These are phyloP conservation scores for Drosophila affinis DNA, from an alignment of 2,888 invertebrate genomes.

Conservation along the genomic window DNA sequence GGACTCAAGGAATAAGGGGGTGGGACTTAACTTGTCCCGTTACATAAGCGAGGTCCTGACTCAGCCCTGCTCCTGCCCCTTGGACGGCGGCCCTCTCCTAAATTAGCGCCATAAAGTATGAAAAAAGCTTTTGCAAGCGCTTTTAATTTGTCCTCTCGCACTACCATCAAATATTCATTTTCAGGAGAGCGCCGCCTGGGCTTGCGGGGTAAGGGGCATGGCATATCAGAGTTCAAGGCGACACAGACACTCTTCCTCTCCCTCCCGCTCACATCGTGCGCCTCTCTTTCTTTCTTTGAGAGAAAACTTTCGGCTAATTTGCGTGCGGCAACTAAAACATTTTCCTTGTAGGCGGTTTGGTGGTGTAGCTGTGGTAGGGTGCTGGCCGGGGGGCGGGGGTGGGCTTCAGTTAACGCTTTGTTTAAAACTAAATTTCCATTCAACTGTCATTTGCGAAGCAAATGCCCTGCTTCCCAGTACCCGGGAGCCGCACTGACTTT, in stretches of 20 bases:
- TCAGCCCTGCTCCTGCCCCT: background rate
- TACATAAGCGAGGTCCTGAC: constrained; percentile 38
- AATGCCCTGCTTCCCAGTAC: constrained; percentile 13
- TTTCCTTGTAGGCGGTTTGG: constrained; percentile 52
- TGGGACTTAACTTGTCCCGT: constrained; percentile 53
- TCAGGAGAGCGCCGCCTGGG: constrained; percentile 5
- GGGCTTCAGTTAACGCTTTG: constrained; percentile 43
- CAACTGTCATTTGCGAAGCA: constrained; percentile 70
- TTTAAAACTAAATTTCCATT: constrained; percentile 71
- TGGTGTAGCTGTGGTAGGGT: background rate
- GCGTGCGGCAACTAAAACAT: constrained; percentile 68
- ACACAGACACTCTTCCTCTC: constrained; percentile 3
- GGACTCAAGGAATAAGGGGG: constrained; percentile 8
- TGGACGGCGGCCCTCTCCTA: constrained; percentile 40
- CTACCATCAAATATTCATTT: constrained; percentile 73
- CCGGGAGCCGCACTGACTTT: constrained; percentile 2
- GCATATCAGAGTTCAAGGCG: constrained; percentile 63
- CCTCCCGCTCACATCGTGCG: background rate
- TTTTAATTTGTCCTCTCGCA: constrained; percentile 69
- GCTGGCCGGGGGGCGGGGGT: background rate
- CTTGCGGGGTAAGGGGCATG: background rate
- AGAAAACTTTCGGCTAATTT: constrained; percentile 72
- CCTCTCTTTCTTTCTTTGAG: constrained; percentile 11
- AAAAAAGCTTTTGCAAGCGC: constrained; percentile 70
- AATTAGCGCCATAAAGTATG: constrained; percentile 78